Evolutionary conservation across 2,113 vertebrate genomes (phyloP).

Genomic region (Clarias magur): DNA sequence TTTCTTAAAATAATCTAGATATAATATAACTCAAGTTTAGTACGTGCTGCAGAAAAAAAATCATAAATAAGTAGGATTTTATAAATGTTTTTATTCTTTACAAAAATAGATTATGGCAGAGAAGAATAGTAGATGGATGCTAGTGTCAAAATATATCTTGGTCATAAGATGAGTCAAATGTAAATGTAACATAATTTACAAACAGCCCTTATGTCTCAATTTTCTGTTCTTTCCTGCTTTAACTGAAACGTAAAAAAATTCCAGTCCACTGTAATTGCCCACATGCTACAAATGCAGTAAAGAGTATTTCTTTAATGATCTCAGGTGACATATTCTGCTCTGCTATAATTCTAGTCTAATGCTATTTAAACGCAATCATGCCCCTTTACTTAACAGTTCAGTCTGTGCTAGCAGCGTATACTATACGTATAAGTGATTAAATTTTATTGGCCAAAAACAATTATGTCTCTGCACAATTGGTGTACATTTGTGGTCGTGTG

Average conservation of each 20-base stretch:
- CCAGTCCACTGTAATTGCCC: neutral
- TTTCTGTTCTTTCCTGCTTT: neutral
- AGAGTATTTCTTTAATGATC: neutral
- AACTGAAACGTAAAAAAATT: neutral
- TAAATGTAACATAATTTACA: neutral
- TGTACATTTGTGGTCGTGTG: neutral
- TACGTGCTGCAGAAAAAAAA: neutral
- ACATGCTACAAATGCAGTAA: neutral
- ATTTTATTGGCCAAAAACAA: conserved; percentile 16
- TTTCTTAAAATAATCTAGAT: conserved; percentile 22
- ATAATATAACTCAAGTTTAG: neutral
- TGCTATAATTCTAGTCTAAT: neutral
- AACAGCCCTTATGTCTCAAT: neutral
- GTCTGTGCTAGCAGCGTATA: neutral
- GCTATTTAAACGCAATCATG: neutral
- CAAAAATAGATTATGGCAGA: neutral
- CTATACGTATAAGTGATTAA: neutral
- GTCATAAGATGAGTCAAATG: neutral
- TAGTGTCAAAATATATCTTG: neutral
- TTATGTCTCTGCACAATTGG: neutral
- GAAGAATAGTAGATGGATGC: neutral
- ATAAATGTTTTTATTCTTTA: neutral
- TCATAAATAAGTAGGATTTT: neutral
- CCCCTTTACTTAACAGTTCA: neutral
- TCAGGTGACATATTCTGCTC: neutral